Conservation (phyloP, 2,113 vertebrate species). For the Speoplatyrhinus poulsoni region DNA sequence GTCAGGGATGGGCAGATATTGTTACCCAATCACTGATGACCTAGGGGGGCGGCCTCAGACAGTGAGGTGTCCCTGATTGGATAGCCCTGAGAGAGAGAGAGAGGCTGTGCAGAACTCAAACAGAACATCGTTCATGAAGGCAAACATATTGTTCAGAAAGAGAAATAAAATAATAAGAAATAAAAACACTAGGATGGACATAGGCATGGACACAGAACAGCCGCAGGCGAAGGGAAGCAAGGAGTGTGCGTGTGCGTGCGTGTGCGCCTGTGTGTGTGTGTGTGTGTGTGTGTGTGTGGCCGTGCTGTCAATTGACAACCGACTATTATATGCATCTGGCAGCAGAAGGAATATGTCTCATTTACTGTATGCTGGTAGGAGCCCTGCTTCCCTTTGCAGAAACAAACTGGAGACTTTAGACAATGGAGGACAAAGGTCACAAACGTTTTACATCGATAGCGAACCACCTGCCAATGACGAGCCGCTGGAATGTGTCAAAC, state of each 20-base stretch:
- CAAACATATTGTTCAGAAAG: slow-evolving; percentile 59
- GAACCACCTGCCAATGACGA: slow-evolving; percentile 65
- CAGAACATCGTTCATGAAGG: slow-evolving; percentile 67
- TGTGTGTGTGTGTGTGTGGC: not conserved
- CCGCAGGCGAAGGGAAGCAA: slow-evolving; percentile 64
- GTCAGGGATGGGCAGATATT: no score
- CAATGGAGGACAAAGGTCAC: slow-evolving; percentile 50
- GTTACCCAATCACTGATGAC: slow-evolving; percentile 72
- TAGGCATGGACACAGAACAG: slow-evolving; percentile 64
- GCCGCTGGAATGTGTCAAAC: slow-evolving; percentile 58
- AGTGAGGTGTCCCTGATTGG: slow-evolving; percentile 68
- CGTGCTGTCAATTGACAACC: not conserved
- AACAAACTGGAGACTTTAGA: slow-evolving; percentile 52
- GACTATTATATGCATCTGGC: not conserved
- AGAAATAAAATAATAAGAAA: slow-evolving; percentile 21
- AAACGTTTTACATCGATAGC: slow-evolving; percentile 56
- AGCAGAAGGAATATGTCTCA: not conserved
- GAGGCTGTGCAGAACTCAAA: slow-evolving; percentile 78
- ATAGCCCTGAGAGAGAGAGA: slow-evolving; percentile 81
- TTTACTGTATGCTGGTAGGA: not conserved
- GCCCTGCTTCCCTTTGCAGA: slow-evolving; percentile 65
- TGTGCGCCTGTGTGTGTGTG: not conserved
- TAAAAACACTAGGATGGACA: slow-evolving; percentile 62
- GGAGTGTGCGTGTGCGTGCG: slow-evolving; percentile 11
- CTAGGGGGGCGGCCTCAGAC: slow-evolving; percentile 67